Conservation (phyloP, 2,113 vertebrate species). For the Phocoena phocoena region DNA sequence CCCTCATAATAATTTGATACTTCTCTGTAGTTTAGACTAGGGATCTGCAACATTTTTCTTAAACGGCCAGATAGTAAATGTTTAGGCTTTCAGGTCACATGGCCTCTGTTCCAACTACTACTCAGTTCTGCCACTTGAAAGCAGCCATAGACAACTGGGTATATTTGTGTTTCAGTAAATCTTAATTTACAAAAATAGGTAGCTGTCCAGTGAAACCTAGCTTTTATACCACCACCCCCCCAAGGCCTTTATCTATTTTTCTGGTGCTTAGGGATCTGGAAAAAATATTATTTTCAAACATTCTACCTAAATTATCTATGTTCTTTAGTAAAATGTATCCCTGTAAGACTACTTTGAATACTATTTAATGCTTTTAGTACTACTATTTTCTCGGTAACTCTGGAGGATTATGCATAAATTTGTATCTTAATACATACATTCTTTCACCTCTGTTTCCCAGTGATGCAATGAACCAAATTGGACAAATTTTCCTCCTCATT, state of each 20-base stretch:
- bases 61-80: not conserved
- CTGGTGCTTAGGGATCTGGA: not conserved
- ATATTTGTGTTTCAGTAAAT: not conserved
- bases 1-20: not conserved
- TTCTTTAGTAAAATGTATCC: constrained; percentile 13
- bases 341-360: not conserved
- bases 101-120: not conserved
- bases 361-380: not conserved
- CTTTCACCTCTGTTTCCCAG: not conserved
- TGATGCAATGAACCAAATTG: not conserved
- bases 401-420: not conserved
- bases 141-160: not conserved
- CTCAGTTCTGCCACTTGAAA: not conserved
- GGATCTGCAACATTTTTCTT: not conserved
- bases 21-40: not conserved
- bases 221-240: not conserved
- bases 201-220: not conserved
- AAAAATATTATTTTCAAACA: not conserved
- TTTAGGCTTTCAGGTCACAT: not conserved
- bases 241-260: not conserved
- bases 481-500: not conserved
- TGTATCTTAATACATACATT: not conserved
- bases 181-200: not conserved
- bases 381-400: not conserved
- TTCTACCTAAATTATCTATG: not conserved